A percentile compares a stretch with the other conserved stretches of the same genome.
Conservation (phyloP, 2,113 vertebrate genomes). For the Stomatorhinus ivindoensis region DNA sequence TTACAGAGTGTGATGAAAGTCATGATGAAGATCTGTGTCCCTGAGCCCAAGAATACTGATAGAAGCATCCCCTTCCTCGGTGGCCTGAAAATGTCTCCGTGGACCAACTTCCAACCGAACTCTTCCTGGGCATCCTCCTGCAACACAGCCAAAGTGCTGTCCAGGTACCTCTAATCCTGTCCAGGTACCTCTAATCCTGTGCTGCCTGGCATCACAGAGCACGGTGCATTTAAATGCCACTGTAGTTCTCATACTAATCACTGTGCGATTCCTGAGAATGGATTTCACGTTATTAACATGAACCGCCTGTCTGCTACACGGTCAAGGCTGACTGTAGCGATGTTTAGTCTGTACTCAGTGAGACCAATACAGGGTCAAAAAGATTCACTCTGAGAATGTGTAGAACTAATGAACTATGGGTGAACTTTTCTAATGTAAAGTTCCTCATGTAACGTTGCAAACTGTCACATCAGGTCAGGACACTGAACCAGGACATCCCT, state of each 20-base stretch:
- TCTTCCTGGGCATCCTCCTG: conserved; percentile 80
- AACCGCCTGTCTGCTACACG: not conserved
- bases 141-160: not conserved
- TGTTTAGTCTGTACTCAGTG: not conserved
- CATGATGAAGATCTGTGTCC: conserved; percentile 93
- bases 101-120: conserved; percentile 93
- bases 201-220: not conserved
- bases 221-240: not conserved
- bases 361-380: not conserved
- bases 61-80: conserved; percentile 90
- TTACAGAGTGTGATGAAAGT: conserved; percentile 89
- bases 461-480: not conserved
- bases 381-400: not conserved
- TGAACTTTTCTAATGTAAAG: not conserved
- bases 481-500: not conserved
- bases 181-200: not conserved
- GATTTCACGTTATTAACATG: not conserved
- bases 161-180: too few species aligned
- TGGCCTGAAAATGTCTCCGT: conserved; percentile 88
- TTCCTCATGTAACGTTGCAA: not conserved
- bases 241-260: not conserved
- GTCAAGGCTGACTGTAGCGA: not conserved
- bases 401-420: not conserved
- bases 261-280: not conserved
- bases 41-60: conserved; percentile 86